A percentile compares a stretch with the other conserved stretches of the same genome.
phyloP scores from a whole-genome alignment of 2,888 invertebrate genomes.

The Pecten maximus region DNA sequence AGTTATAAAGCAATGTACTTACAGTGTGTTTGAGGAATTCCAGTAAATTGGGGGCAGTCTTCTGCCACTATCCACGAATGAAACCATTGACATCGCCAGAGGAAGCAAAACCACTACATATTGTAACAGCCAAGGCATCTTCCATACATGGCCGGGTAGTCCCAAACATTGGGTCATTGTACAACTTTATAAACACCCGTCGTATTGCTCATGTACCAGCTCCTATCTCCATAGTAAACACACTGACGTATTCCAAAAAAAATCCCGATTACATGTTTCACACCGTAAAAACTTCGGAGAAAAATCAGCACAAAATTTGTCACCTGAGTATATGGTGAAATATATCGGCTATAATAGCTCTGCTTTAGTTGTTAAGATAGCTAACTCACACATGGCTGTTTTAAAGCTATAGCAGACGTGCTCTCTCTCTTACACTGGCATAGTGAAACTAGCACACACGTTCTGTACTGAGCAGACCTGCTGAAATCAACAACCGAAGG shows the following conservation, averaged over 20 bases:
- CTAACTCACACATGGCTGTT: slow-evolving; percentile 7
- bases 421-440: neutral
- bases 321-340: neutral
- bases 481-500: slow-evolving; percentile 34
- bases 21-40: neutral
- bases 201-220: neutral
- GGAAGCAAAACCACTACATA: neutral
- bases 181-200: neutral
- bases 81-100: slow-evolving; percentile 14
- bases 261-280: neutral
- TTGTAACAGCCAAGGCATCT: neutral
- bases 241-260: neutral
- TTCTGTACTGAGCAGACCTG: slow-evolving; percentile 33
- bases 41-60: neutral
- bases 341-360: neutral
- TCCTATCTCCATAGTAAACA: slow-evolving; percentile 23
- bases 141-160: slow-evolving; percentile 6
- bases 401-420: neutral
- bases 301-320: neutral
- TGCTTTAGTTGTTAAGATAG: neutral
- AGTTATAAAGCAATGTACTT: neutral
- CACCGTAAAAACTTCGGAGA: neutral
- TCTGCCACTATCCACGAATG: slow-evolving; percentile 8
- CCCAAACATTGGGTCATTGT: slow-evolving; percentile 28
- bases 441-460: slow-evolving; percentile 31